Percentiles rank a stretch among this genome's conserved stretches.
Conservation (phyloP, 2,888 invertebrate species). For the Drosophila kambysellisi region DNA sequence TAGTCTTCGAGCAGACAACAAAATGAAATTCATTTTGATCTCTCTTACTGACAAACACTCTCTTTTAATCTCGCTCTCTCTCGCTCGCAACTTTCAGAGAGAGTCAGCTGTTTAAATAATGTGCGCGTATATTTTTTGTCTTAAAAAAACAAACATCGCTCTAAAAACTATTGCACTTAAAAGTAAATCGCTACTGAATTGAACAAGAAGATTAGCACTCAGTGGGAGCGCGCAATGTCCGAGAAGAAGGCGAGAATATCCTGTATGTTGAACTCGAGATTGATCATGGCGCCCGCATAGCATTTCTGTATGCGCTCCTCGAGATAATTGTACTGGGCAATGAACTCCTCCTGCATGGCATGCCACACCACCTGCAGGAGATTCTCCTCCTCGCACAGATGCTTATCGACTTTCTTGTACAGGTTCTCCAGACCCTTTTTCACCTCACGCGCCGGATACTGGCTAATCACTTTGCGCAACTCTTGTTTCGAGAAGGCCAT, state of each 20-base stretch:
- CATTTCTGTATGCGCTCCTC: slow-evolving; percentile 97
- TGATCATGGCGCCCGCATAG: slow-evolving; percentile 97
- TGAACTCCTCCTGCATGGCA: slow-evolving; percentile 99
- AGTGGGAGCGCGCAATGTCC: slow-evolving; percentile 98
- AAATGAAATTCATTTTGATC: slow-evolving; percentile 6
- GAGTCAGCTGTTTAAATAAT: slow-evolving; percentile 61
- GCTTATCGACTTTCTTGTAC: slow-evolving; percentile 98
- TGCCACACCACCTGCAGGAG: slow-evolving; percentile 98
- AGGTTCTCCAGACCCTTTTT: slow-evolving; percentile 96
- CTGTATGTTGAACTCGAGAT: slow-evolving; percentile 96
- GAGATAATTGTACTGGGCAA: slow-evolving; percentile 96
- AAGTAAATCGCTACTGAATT: slow-evolving; percentile 53
- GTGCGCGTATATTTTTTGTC: slow-evolving; percentile 63
- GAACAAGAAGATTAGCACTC: slow-evolving; percentile 49
- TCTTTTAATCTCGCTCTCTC: slow-evolving; percentile 6
- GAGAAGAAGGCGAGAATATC: slow-evolving; percentile 99
- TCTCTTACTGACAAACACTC: slow-evolving; percentile 1
- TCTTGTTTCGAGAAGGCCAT: slow-evolving; percentile 99
- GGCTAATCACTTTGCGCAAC: slow-evolving; percentile 95
- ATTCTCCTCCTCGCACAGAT: slow-evolving; percentile 97
- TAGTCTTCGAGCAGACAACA: slow-evolving; percentile 33
- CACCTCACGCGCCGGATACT: slow-evolving; percentile 97
- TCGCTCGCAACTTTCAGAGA: slow-evolving; percentile 3
- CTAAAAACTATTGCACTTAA: slow-evolving; percentile 83
- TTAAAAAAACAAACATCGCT: slow-evolving; percentile 51